phyloP scores from a whole-genome alignment of 2,113 vertebrate species.

The Reinhardtius hippoglossoides region DNA sequence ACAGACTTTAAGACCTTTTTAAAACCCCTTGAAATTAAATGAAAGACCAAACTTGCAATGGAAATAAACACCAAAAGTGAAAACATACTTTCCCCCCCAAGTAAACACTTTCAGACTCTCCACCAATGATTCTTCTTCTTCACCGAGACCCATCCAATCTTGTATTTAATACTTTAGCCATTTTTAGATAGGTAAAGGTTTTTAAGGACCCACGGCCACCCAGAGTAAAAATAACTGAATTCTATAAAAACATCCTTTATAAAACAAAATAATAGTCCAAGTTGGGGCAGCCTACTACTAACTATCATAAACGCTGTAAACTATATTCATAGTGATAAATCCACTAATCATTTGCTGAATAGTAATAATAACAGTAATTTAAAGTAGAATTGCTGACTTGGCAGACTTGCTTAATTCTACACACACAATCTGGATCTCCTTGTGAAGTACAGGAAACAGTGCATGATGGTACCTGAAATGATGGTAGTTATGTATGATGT shows the following conservation, averaged over 20 bases:
- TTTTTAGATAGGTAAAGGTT: too few species aligned
- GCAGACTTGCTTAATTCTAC: not conserved
- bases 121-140: too few species aligned
- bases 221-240: too few species aligned
- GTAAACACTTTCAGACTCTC: too few species aligned
- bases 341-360: not conserved
- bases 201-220: too few species aligned
- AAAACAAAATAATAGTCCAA: not conserved
- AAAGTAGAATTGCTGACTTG: not conserved
- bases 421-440: not conserved
- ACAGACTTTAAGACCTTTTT: too few species aligned
- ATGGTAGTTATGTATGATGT: not conserved
- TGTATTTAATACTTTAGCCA: too few species aligned
- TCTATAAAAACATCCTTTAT: not conserved
- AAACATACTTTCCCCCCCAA: too few species aligned
- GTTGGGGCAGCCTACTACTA: not conserved
- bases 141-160: too few species aligned
- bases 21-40: too few species aligned
- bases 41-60: too few species aligned
- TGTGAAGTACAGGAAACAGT: not conserved
- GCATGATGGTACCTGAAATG: not conserved
- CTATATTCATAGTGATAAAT: not conserved
- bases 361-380: conserved; percentile 1
- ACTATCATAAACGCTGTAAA: conserved; percentile 17
- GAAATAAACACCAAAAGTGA: not conserved